Conservation (phyloP, 1,140 invertebrate genomes). For the Diabrotica virgifera region DNA sequence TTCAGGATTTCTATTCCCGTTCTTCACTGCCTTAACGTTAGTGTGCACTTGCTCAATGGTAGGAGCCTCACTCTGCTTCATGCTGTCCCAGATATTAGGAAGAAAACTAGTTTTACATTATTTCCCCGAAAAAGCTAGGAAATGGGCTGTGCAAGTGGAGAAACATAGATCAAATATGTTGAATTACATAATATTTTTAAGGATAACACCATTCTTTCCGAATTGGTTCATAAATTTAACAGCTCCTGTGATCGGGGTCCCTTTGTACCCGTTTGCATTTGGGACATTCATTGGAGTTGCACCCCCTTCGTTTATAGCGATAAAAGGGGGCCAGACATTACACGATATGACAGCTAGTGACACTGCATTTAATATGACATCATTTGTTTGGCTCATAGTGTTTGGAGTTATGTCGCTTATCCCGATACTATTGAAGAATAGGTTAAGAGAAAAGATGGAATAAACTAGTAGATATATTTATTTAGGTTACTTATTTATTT, state of each 20-base stretch:
- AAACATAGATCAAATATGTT: slow-evolving; percentile 87
- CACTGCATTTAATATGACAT: slow-evolving; percentile 87
- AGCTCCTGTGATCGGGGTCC: slow-evolving; percentile 94
- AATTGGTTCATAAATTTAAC: slow-evolving; percentile 99
- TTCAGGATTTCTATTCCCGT: slow-evolving; percentile 96
- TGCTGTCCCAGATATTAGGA: slow-evolving; percentile 86
- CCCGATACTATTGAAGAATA: slow-evolving; percentile 82
- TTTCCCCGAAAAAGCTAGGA: slow-evolving; percentile 80
- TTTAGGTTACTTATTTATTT: neutral
- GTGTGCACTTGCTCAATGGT: slow-evolving; percentile 96
- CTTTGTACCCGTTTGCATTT: slow-evolving; percentile 85
- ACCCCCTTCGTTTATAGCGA: slow-evolving; percentile 95
- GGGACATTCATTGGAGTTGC: slow-evolving; percentile 95
- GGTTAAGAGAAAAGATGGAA: slow-evolving; percentile 15
- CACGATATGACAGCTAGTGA: slow-evolving; percentile 88
- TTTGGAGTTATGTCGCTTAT: slow-evolving; percentile 83
- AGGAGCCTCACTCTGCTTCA: slow-evolving; percentile 94
- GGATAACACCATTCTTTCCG: slow-evolving; percentile 96
- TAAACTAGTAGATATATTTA: neutral
- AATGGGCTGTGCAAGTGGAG: slow-evolving; percentile 82
- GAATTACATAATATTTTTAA: slow-evolving; percentile 95
- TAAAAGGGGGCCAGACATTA: slow-evolving; percentile 95
- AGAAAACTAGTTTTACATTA: slow-evolving; percentile 81
- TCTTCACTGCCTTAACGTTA: slow-evolving; percentile 81
- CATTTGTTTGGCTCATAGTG: slow-evolving; percentile 70